phyloP scores from a whole-genome alignment of 1,140 invertebrate genomes.

The Rhyacophila brunnea region DNA sequence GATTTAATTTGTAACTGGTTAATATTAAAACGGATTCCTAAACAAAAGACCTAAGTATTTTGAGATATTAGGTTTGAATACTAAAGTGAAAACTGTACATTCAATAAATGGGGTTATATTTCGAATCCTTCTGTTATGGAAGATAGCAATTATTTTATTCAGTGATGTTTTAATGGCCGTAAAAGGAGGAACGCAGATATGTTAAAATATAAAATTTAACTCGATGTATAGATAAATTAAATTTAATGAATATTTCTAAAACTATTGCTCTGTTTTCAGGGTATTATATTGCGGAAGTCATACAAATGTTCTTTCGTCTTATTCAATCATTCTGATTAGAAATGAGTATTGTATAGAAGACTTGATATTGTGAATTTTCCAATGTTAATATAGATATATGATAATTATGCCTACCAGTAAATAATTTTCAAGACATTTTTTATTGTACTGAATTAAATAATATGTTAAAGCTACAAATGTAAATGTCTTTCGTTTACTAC shows the following conservation, averaged over 20 bases:
- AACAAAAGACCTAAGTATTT: no score
- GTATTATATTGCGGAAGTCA: conserved; percentile 4
- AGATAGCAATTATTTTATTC: no score
- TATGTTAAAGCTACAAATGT: no score
- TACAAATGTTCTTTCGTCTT: no score
- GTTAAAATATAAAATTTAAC: background rate
- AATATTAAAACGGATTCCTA: no score
- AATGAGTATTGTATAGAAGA: conserved; percentile 18
- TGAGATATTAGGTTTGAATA: no score
- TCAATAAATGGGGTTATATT: no score
- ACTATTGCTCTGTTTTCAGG: conserved; percentile 9
- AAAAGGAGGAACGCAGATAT: background rate
- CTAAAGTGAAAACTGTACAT: no score
- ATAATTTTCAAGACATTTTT: conserved; percentile 30
- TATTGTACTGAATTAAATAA: conserved; percentile 27
- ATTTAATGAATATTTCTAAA: conserved; percentile 1
- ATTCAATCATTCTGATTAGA: conserved; percentile 7
- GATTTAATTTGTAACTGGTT: no score
- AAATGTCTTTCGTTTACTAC: no score
- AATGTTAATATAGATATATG: conserved; percentile 11
- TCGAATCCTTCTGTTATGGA: no score
- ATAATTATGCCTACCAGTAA: conserved; percentile 25
- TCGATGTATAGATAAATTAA: conserved; percentile 1
- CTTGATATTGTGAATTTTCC: conserved; percentile 20
- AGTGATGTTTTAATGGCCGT: background rate